A percentile compares a stretch with the other conserved stretches of the same genome.
phyloP scores from a whole-genome alignment of 2,888 invertebrate genomes.

The Helleia helle region DNA sequence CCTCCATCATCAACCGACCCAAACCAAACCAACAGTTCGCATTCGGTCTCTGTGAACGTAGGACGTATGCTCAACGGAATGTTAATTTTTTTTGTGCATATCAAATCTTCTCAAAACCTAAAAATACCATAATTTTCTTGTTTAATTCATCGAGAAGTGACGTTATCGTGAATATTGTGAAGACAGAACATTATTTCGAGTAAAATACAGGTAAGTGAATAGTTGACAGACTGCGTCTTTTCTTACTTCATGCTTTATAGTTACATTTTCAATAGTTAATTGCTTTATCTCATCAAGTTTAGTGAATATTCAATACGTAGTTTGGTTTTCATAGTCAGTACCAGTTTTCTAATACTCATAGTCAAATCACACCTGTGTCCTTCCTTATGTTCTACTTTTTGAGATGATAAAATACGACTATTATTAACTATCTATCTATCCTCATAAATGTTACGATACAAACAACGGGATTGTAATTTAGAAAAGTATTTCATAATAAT shows the following conservation, averaged over 20 bases:
- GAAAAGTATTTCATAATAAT: constrained; percentile 53
- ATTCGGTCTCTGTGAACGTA: constrained; percentile 69
- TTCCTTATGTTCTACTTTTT: constrained; percentile 36
- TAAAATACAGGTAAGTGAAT: constrained; percentile 66
- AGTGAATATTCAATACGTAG: neutral
- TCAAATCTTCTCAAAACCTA: constrained; percentile 64
- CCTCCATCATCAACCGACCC: constrained; percentile 37
- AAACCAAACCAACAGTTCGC: constrained; percentile 72
- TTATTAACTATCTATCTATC: neutral
- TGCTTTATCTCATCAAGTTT: constrained; percentile 10
- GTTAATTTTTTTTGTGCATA: constrained; percentile 68
- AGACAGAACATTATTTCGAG: constrained; percentile 50
- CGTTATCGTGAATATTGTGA: constrained; percentile 56
- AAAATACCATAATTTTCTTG: constrained; percentile 65
- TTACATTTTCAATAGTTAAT: constrained; percentile 21
- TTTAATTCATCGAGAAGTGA: constrained; percentile 50
- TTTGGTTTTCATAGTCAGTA: neutral
- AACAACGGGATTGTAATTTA: constrained; percentile 12
- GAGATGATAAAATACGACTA: constrained; percentile 1
- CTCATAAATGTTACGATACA: constrained; percentile 10
- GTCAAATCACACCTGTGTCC: constrained; percentile 12
- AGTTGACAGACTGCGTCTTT: constrained; percentile 71
- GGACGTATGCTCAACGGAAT: constrained; percentile 66
- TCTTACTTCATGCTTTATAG: constrained; percentile 47
- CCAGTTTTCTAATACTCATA: neutral